These are phyloP conservation scores for Carassius auratus DNA, from an alignment of 2,113 vertebrate genomes.

Conservation along the genomic window DNA sequence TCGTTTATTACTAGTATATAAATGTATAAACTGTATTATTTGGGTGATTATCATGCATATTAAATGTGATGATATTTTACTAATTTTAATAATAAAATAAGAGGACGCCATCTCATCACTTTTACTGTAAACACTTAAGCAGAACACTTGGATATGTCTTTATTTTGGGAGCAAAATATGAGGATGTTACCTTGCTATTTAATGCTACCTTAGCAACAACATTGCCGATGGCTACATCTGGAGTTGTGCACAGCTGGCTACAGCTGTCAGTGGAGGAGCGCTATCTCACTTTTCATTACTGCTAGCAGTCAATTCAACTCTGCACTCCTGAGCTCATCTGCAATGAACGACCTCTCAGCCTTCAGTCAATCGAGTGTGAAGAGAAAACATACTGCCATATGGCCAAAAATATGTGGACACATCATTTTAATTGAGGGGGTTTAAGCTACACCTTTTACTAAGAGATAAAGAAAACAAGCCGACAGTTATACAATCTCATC, in stretches of 20 bases:
- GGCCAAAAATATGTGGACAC: neutral
- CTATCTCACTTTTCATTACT: slow-evolving; percentile 75
- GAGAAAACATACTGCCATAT: slow-evolving; percentile 18
- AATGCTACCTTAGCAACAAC: slow-evolving; percentile 76
- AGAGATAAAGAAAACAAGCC: neutral
- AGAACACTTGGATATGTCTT: neutral
- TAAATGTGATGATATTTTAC: neutral
- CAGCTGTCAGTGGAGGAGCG: slow-evolving; percentile 72
- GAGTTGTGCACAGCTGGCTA: slow-evolving; percentile 63
- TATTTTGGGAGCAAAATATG: slow-evolving; percentile 56
- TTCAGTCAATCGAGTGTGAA: slow-evolving; percentile 7
- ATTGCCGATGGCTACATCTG: slow-evolving; percentile 68
- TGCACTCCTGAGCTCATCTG: slow-evolving; percentile 62
- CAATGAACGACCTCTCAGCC: slow-evolving; percentile 57
- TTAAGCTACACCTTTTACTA: neutral
- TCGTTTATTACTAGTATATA: neutral
- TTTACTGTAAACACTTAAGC: neutral
- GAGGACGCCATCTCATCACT: neutral
- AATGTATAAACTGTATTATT: neutral
- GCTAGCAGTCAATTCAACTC: slow-evolving; percentile 49
- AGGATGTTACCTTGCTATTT: slow-evolving; percentile 69
- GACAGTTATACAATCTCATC: neutral
- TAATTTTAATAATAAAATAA: no score
- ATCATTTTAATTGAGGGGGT: neutral
- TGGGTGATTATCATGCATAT: neutral